A percentile compares a stretch with the other conserved stretches of the same genome.
These are phyloP conservation scores for Metalampra italica DNA, from an alignment of 2,888 invertebrate species.

Conservation along the genomic window DNA sequence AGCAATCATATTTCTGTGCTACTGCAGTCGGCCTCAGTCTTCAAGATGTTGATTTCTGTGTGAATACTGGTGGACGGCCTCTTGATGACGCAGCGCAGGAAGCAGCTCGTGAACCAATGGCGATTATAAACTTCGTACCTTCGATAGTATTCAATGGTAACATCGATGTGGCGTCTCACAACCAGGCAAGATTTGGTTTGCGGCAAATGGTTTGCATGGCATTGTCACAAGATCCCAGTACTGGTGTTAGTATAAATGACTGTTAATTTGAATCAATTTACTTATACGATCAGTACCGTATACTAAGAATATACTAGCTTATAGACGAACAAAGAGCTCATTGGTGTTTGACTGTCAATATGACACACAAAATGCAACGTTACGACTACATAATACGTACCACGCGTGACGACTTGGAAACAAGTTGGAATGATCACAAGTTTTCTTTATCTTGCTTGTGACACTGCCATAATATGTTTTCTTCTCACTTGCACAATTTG, in stretches of 20 bases:
- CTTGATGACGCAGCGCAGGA: slow-evolving; percentile 43
- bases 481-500: too few relatives aligned
- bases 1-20: slow-evolving; percentile 48
- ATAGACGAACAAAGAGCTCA: too few relatives aligned
- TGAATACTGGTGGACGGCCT: slow-evolving; percentile 37
- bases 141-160: slow-evolving; percentile 48
- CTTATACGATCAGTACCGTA: too few relatives aligned
- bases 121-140: slow-evolving; percentile 46
- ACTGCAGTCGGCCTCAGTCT: slow-evolving; percentile 39
- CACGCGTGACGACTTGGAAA: too few relatives aligned
- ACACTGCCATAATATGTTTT: too few relatives aligned
- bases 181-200: slow-evolving; percentile 30
- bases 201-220: slow-evolving; percentile 49
- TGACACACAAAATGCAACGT: too few relatives aligned
- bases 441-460: too few relatives aligned
- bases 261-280: not conserved
- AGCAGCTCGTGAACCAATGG: slow-evolving; percentile 37
- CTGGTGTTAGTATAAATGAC: slow-evolving; percentile 38
- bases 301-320: too few relatives aligned
- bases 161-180: slow-evolving; percentile 26
- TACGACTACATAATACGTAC: too few relatives aligned
- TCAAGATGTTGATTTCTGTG: slow-evolving; percentile 48
- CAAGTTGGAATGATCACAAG: too few relatives aligned
- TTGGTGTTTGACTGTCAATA: too few relatives aligned
- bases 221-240: slow-evolving; percentile 41